Conservation (phyloP, 2,113 vertebrate species). For the Hystrix cristata region DNA sequence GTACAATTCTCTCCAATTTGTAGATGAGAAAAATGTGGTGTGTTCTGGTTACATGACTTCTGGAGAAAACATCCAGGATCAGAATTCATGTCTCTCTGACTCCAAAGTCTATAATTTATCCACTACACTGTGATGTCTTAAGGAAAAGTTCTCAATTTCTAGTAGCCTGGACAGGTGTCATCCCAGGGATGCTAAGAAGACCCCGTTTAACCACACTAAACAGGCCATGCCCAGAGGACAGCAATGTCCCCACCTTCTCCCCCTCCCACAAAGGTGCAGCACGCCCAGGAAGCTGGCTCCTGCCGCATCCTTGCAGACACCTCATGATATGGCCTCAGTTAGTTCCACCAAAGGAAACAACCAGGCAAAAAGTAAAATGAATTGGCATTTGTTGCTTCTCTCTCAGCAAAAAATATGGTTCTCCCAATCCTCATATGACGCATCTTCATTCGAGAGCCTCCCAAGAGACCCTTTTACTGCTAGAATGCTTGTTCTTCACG, state of each 20-base stretch:
- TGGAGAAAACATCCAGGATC: slow-evolving; percentile 16
- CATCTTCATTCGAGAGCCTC: neutral
- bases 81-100: neutral
- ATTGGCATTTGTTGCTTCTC: neutral
- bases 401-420: neutral
- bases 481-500: neutral
- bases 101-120: neutral
- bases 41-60: neutral
- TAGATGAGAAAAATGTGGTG: neutral
- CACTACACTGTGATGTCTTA: neutral
- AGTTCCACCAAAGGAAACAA: neutral
- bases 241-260: neutral
- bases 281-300: neutral
- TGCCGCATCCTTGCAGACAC: neutral
- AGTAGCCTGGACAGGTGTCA: neutral
- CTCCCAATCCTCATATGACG: neutral
- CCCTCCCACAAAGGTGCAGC: neutral
- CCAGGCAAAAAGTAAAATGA: neutral
- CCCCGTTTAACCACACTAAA: neutral
- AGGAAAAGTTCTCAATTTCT: slow-evolving; percentile 1
- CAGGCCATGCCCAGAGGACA: neutral
- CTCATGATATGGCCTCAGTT: neutral
- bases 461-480: neutral
- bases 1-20: neutral
- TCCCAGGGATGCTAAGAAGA: neutral